Evolutionary conservation across 92 coral and sea anemone species (phyloP).

Genomic region (Desmophyllum pertusum): DNA sequence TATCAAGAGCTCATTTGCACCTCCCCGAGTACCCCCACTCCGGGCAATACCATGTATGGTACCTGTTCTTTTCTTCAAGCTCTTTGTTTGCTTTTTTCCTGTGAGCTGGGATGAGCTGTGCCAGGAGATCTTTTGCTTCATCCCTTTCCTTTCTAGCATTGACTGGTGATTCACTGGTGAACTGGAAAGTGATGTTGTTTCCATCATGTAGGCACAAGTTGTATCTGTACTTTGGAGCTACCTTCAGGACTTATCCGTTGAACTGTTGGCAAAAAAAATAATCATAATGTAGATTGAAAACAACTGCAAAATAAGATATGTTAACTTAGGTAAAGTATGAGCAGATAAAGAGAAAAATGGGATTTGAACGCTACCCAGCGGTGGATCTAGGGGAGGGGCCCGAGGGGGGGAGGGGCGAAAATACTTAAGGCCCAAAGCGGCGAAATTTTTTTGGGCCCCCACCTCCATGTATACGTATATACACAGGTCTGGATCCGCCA

Average conservation of each 20-base stretch:
- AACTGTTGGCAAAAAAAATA: constrained; percentile 49
- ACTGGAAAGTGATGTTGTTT: constrained; percentile 87
- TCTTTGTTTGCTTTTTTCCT: constrained; percentile 93
- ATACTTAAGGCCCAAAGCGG: too few species aligned
- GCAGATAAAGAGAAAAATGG: too few species aligned
- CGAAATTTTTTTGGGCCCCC: too few species aligned
- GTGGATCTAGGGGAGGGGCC: too few species aligned
- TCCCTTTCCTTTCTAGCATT: constrained; percentile 88
- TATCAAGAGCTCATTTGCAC: too few species aligned
- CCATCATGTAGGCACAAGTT: constrained; percentile 91
- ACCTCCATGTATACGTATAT: too few species aligned
- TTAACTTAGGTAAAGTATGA: too few species aligned
- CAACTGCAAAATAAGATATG: too few species aligned
- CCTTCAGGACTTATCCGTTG: constrained; percentile 98
- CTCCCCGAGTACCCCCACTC: too few species aligned
- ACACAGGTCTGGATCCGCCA: too few species aligned
- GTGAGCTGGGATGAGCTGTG: constrained; percentile 97
- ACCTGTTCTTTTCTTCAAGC: constrained; percentile 95
- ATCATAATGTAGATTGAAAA: neutral
- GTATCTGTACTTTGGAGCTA: constrained; percentile 92
- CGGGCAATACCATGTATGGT: neutral
- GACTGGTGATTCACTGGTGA: constrained; percentile 64
- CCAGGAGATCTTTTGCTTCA: constrained; percentile 88
- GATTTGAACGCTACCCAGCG: too few species aligned
- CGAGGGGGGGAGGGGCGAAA: too few species aligned